Percentiles rank a stretch among this genome's conserved stretches.
Evolutionary conservation across 2,797 vertebrate species (phyloP).

Genomic region (Anguilla pacifica): DNA sequence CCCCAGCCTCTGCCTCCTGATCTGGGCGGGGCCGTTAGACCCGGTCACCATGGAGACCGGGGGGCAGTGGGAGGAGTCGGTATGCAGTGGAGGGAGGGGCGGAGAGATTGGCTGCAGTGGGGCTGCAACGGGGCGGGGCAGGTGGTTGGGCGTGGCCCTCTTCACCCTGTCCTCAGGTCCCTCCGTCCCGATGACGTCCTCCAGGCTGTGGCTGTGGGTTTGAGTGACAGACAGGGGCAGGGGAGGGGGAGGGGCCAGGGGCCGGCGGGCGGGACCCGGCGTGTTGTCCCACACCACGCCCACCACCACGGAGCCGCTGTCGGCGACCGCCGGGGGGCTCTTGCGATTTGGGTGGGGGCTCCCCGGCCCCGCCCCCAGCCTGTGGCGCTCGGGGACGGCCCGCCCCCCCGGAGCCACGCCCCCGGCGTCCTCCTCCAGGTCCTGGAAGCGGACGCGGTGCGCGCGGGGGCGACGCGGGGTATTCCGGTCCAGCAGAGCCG

Average conservation of each 20-base stretch:
- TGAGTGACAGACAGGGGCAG: constrained; percentile 62
- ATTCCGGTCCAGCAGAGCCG: constrained; percentile 81
- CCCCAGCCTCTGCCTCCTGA: constrained; percentile 67
- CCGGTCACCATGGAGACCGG: constrained; percentile 55
- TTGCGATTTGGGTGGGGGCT: constrained; percentile 68
- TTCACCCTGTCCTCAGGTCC: constrained; percentile 68
- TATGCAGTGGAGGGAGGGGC: constrained; percentile 53
- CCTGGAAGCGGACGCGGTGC: constrained; percentile 86
- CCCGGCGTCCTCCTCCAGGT: constrained; percentile 73
- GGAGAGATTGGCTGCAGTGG: constrained; percentile 33
- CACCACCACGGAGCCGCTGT: constrained; percentile 71
- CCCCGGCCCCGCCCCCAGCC: constrained; percentile 55
- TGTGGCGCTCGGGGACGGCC: constrained; percentile 53
- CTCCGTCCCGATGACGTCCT: constrained; percentile 62
- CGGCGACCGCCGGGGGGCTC: constrained; percentile 57
- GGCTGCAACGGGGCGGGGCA: background rate
- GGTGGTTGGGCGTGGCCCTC: constrained; percentile 63
- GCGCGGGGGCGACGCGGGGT: constrained; percentile 77
- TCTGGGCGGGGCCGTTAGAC: constrained; percentile 62
- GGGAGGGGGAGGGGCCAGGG: constrained; percentile 69
- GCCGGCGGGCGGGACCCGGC: constrained; percentile 70
- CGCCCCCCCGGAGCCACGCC: constrained; percentile 56
- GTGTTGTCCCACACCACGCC: constrained; percentile 75
- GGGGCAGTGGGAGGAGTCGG: constrained; percentile 58
- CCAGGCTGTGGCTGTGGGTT: constrained; percentile 67